Evolutionary conservation across 2,113 vertebrate genomes (phyloP).

Genomic region (Scatophagus argus): DNA sequence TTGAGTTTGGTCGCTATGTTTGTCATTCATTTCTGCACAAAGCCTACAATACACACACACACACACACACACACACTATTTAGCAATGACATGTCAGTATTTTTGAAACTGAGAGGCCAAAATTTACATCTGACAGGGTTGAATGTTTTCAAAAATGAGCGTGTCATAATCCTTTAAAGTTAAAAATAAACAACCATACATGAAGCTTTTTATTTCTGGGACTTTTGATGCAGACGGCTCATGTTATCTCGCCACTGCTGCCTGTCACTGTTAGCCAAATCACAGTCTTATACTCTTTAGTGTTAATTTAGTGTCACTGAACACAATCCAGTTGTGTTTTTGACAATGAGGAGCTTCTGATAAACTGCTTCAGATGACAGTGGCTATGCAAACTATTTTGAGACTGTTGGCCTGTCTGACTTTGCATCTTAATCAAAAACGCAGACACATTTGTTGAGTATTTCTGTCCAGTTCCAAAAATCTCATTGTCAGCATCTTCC

Average conservation of each 20-base stretch:
- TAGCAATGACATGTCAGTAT: not conserved
- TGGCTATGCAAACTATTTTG: slow-evolving; percentile 21
- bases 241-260: slow-evolving; percentile 17
- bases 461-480: slow-evolving; percentile 35
- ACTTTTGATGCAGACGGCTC: slow-evolving; percentile 44
- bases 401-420: slow-evolving; percentile 25
- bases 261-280: slow-evolving; percentile 42
- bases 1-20: too few relatives aligned
- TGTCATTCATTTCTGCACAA: not conserved
- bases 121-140: slow-evolving; percentile 2
- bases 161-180: slow-evolving; percentile 30
- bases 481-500: slow-evolving; percentile 45
- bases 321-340: slow-evolving; percentile 33
- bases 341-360: slow-evolving; percentile 51
- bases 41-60: not conserved
- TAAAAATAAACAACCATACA: slow-evolving; percentile 51
- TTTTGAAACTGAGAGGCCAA: slow-evolving; percentile 2
- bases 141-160: slow-evolving; percentile 5
- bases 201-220: slow-evolving; percentile 22
- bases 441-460: slow-evolving; percentile 35
- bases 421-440: slow-evolving; percentile 58
- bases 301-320: slow-evolving; percentile 21
- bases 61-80: not conserved
- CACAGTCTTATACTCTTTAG: slow-evolving; percentile 24
- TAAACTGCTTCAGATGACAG: slow-evolving; percentile 44